Evolutionary conservation across 35 echinoderm and acorn worm species (phyloP).

Genomic region (Amphiura filiformis): DNA sequence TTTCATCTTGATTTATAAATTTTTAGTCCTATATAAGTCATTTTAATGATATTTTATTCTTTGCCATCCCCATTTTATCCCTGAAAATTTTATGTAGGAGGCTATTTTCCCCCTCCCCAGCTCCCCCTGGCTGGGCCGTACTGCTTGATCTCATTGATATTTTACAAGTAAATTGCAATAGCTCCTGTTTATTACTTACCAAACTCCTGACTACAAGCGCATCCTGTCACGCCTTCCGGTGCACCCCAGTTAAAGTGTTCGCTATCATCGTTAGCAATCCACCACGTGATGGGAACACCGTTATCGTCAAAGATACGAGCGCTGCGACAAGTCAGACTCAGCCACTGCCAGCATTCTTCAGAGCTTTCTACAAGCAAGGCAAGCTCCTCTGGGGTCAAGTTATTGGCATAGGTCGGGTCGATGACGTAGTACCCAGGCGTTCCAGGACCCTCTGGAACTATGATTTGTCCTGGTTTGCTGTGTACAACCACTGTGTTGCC

Average conservation of each 20-base stretch:
- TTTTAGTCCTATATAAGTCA: no score
- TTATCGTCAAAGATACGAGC: not conserved
- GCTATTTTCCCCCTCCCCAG: no score
- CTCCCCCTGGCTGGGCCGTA: no score
- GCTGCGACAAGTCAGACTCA: not conserved
- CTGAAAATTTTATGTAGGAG: no score
- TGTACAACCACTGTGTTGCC: not conserved
- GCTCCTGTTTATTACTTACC: no score
- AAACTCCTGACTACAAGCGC: not conserved
- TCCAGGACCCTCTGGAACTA: not conserved
- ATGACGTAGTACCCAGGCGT: not conserved
- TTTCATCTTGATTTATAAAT: no score
- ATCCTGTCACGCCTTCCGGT: not conserved
- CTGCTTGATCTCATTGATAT: no score
- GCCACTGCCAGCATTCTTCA: not conserved
- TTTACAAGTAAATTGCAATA: no score
- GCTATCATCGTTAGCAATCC: not conserved
- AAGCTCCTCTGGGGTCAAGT: not conserved
- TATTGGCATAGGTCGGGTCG: not conserved
- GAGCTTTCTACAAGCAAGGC: not conserved
- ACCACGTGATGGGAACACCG: not conserved
- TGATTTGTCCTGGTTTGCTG: not conserved
- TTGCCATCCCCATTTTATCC: no score
- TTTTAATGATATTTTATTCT: no score
- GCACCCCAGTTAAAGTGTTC: not conserved